These are phyloP conservation scores for Dicrurus megarhynchus DNA, from an alignment of 2,113 vertebrate species.

Conservation along the genomic window DNA sequence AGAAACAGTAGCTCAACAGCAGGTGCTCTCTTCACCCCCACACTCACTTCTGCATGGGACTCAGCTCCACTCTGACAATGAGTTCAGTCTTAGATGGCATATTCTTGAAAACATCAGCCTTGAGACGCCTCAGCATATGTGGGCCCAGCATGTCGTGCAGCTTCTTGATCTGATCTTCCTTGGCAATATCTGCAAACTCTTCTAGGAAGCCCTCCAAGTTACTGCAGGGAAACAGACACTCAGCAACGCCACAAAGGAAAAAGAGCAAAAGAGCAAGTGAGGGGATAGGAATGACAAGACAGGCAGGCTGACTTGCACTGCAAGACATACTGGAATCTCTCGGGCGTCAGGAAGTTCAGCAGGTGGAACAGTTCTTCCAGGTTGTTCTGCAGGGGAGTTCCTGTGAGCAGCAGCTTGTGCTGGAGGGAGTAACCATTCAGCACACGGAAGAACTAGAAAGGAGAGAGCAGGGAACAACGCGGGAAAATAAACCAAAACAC, in stretches of 20 bases:
- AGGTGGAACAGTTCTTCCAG: slow-evolving; percentile 95
- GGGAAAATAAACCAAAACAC: neutral
- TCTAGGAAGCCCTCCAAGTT: slow-evolving; percentile 97
- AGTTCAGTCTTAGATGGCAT: slow-evolving; percentile 98
- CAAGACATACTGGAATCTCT: slow-evolving; percentile 91
- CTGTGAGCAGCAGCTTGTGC: slow-evolving; percentile 93
- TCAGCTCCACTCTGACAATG: slow-evolving; percentile 94
- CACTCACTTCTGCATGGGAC: slow-evolving; percentile 96
- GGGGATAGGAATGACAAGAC: neutral
- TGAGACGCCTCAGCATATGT: slow-evolving; percentile 95
- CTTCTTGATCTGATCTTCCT: slow-evolving; percentile 99
- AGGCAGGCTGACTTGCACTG: slow-evolving; percentile 1
- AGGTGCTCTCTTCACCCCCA: neutral
- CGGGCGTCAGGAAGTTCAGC: slow-evolving; percentile 94
- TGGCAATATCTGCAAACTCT: slow-evolving; percentile 97
- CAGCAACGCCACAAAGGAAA: neutral
- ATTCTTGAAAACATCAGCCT: slow-evolving; percentile 98
- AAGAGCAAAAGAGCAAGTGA: neutral
- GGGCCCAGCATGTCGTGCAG: slow-evolving; percentile 97
- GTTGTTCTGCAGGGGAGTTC: slow-evolving; percentile 96
- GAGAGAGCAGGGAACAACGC: neutral
- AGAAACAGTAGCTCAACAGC: neutral
- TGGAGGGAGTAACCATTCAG: slow-evolving; percentile 95
- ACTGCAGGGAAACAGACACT: slow-evolving; percentile 68
- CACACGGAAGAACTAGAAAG: slow-evolving; percentile 90